Evolutionary conservation across 2,797 vertebrate genomes (phyloP).

Genomic region (Naso thynnoides): DNA sequence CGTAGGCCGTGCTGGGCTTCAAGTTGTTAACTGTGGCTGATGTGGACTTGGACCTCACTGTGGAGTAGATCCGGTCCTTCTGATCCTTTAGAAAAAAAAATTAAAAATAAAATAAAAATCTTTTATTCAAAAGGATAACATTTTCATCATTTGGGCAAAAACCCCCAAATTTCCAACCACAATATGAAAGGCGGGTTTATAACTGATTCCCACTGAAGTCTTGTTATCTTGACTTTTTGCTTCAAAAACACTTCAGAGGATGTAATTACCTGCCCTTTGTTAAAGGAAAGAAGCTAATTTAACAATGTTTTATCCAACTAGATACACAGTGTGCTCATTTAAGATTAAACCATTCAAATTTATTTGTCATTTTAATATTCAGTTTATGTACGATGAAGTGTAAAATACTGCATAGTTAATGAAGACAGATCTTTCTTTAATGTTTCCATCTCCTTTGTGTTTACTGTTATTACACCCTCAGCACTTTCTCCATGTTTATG

Average conservation of each 20-base stretch:
- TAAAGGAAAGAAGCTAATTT: slow-evolving; percentile 24
- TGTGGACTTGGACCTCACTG: slow-evolving; percentile 94
- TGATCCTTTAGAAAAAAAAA: slow-evolving; percentile 86
- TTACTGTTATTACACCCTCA: too few species aligned
- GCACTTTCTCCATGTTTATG: too few species aligned
- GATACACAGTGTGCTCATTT: slow-evolving; percentile 18
- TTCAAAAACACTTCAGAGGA: slow-evolving; percentile 44
- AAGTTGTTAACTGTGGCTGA: slow-evolving; percentile 96
- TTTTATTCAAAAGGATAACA: neutral
- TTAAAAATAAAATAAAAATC: too few species aligned
- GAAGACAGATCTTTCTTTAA: too few species aligned
- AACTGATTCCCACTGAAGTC: slow-evolving; percentile 32
- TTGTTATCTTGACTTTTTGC: slow-evolving; percentile 23
- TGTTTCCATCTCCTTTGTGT: too few species aligned
- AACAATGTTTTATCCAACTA: slow-evolving; percentile 18
- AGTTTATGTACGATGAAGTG: neutral
- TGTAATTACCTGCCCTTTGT: slow-evolving; percentile 57
- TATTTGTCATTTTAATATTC: slow-evolving; percentile 11
- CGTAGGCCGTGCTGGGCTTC: slow-evolving; percentile 96
- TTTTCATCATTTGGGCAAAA: neutral
- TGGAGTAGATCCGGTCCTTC: slow-evolving; percentile 96
- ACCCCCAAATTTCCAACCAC: neutral
- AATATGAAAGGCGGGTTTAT: slow-evolving; percentile 12
- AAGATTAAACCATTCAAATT: slow-evolving; percentile 21
- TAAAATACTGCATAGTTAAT: neutral